Evolutionary conservation across 2,888 invertebrate species (phyloP).

Genomic region (Parelbella ahira): DNA sequence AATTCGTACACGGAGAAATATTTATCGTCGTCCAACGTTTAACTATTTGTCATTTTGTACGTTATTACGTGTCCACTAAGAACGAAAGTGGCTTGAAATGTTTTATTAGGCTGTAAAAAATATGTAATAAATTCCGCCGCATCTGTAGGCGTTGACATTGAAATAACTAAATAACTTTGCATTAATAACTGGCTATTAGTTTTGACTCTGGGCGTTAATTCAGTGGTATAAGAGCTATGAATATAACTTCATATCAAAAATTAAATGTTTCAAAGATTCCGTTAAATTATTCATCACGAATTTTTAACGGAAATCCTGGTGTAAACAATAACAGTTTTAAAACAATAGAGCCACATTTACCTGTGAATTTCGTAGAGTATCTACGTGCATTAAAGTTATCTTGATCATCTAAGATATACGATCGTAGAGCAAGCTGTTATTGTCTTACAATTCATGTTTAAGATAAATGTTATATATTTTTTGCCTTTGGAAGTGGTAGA

Average conservation of each 20-base stretch:
- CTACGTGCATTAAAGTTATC: no score
- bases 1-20: conserved; percentile 16
- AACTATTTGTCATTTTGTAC: conserved; percentile 17
- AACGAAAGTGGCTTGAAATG: conserved; percentile 26
- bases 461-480: no score
- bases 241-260: conserved; percentile 17
- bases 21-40: conserved; percentile 18
- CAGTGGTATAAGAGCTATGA: conserved; percentile 18
- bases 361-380: no score
- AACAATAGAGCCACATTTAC: no score
- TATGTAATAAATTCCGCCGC: no score
- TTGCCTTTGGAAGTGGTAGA: no score
- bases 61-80: conserved; percentile 20
- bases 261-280: conserved; percentile 17
- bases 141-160: conserved; percentile 37
- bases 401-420: no score
- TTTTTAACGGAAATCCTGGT: conserved; percentile 31
- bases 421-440: no score
- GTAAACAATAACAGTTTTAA: conserved; percentile 5
- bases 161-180: conserved; percentile 34
- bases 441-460: no score
- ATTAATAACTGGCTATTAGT: conserved; percentile 26
- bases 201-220: conserved; percentile 22
- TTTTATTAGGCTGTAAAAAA: conserved; percentile 5
- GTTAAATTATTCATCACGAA: conserved; percentile 21